phyloP scores from a whole-genome alignment of 2,797 vertebrate species.

The Labeo calbasu region DNA sequence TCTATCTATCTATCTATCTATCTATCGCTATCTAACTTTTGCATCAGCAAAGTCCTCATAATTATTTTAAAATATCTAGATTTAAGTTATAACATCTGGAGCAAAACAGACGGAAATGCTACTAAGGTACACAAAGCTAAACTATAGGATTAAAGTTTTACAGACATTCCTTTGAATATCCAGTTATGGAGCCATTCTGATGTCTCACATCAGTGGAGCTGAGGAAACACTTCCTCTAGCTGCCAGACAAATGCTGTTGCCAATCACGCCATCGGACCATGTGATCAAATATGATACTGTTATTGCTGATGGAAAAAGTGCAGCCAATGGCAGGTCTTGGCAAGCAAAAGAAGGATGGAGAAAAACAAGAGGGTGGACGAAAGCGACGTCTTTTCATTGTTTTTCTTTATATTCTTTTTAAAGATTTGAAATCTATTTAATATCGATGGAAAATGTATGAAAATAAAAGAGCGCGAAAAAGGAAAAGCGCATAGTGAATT shows the following conservation, averaged over 20 bases:
- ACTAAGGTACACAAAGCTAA: conserved; percentile 28
- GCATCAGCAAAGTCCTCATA: not conserved
- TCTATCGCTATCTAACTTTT: too few species aligned
- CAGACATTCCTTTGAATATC: conserved; percentile 63
- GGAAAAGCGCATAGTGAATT: not conserved
- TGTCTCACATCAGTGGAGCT: conserved; percentile 51
- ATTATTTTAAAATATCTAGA: not conserved
- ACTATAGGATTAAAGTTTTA: conserved; percentile 54
- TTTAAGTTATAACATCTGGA: conserved; percentile 43
- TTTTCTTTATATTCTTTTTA: not conserved
- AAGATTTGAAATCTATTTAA: not conserved
- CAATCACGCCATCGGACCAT: conserved; percentile 70
- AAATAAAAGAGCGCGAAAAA: not conserved
- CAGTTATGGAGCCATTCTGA: conserved; percentile 60
- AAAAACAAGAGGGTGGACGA: not conserved
- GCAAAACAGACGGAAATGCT: not conserved
- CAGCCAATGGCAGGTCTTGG: conserved; percentile 25
- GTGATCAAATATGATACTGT: conserved; percentile 59
- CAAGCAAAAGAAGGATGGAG: conserved; percentile 53
- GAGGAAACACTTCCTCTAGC: conserved; percentile 57
- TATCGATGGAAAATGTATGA: not conserved
- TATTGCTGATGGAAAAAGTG: conserved; percentile 58
- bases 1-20: too few species aligned
- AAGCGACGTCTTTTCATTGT: not conserved
- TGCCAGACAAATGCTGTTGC: conserved; percentile 80